These are phyloP conservation scores for Goniozus legneri DNA, from an alignment of 1,140 invertebrate species.

Conservation along the genomic window DNA sequence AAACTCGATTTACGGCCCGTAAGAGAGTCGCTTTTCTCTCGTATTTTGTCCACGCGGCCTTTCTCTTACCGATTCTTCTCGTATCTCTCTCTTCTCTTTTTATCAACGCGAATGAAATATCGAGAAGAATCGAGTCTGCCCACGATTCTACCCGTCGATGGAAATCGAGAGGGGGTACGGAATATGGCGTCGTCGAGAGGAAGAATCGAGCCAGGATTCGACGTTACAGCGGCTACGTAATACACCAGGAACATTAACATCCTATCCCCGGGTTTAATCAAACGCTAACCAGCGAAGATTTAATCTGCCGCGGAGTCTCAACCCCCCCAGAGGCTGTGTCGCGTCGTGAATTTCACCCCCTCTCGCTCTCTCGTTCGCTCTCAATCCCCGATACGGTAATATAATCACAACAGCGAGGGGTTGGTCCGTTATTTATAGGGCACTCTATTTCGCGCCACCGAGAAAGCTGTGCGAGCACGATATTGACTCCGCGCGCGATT, in stretches of 20 bases:
- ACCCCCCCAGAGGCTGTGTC: conserved; percentile 18
- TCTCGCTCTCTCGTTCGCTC: conserved; percentile 9
- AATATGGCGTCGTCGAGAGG: too few relatives aligned
- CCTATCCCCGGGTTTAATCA: conserved; percentile 54
- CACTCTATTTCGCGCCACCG: conserved; percentile 38
- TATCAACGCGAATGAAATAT: too few relatives aligned
- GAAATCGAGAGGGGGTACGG: too few relatives aligned
- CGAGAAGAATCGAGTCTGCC: too few relatives aligned
- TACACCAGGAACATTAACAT: conserved; percentile 47
- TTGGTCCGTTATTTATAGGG: conserved; percentile 53
- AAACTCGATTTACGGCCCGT: conserved; percentile 9
- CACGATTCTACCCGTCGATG: too few relatives aligned
- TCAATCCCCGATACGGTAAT: conserved; percentile 42
- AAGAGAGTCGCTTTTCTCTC: not conserved
- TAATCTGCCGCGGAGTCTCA: conserved; percentile 45
- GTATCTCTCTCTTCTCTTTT: not conserved
- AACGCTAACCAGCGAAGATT: conserved; percentile 54
- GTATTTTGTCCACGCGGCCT: not conserved
- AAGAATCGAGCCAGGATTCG: too few relatives aligned
- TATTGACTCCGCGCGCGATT: conserved; percentile 30
- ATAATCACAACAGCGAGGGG: conserved; percentile 54
- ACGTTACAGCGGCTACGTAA: conserved; percentile 28
- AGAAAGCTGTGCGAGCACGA: conserved; percentile 27
- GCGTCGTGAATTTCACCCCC: conserved; percentile 7
- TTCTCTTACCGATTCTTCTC: not conserved